A percentile compares a stretch with the other conserved stretches of the same genome.
These are phyloP conservation scores for Xylocopa sonorina DNA, from an alignment of 1,140 invertebrate species.

Conservation along the genomic window DNA sequence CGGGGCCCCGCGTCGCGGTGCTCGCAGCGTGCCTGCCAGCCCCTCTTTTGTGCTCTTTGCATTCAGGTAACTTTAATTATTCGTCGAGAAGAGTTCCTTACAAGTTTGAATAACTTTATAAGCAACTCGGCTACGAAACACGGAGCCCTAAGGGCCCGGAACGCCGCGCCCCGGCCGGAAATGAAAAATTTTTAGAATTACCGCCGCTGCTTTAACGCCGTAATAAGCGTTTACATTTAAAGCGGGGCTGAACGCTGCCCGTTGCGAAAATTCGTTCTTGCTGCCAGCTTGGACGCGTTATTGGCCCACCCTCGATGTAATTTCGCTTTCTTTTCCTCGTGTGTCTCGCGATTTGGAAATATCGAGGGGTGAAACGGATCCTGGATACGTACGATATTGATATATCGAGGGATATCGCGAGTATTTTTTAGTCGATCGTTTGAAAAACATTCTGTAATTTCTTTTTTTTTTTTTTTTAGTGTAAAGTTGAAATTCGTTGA, in stretches of 20 bases:
- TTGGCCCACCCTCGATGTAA: too few relatives aligned
- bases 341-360: too few relatives aligned
- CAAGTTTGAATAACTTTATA: conserved; percentile 68
- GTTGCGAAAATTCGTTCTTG: neutral
- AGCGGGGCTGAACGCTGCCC: neutral
- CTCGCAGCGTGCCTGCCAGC: conserved; percentile 52
- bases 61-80: conserved; percentile 70
- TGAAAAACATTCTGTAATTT: too few relatives aligned
- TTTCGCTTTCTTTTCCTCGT: too few relatives aligned
- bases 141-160: conserved; percentile 46
- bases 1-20: conserved; percentile 31
- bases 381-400: too few relatives aligned
- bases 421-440: too few relatives aligned
- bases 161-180: conserved; percentile 30
- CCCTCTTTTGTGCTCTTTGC: conserved; percentile 63
- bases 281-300: too few relatives aligned
- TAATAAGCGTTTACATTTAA: conserved; percentile 48
- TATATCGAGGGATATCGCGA: too few relatives aligned
- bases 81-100: conserved; percentile 63
- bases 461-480: too few relatives aligned
- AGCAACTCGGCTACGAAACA: conserved; percentile 62
- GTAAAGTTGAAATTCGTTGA: too few relatives aligned
- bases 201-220: conserved; percentile 32
- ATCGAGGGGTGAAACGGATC: too few relatives aligned
- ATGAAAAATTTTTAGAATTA: conserved; percentile 63